Conservation (phyloP, 2,888 invertebrate species). For the Campoplex capitator region DNA sequence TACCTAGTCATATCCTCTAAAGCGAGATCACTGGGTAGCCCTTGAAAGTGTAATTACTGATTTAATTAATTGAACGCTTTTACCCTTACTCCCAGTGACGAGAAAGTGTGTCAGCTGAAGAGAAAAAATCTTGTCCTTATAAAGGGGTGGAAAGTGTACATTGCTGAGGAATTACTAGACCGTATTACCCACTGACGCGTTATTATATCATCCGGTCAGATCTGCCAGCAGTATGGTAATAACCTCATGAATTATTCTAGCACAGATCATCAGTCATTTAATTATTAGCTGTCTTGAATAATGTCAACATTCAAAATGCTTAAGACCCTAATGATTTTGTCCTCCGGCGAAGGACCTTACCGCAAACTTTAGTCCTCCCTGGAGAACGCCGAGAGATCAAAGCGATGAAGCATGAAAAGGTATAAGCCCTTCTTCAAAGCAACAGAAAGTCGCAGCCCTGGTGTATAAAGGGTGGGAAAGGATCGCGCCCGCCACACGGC, state of each 20-base stretch:
- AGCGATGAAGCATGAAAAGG: conserved; percentile 9
- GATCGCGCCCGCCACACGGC: conserved; percentile 25
- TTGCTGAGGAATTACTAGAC: background rate
- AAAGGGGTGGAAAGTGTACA: conserved; percentile 32
- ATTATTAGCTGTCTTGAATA: conserved; percentile 5
- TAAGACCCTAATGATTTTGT: background rate
- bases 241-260: conserved; percentile 28
- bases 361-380: background rate
- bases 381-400: background rate
- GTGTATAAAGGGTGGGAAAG: conserved; percentile 3
- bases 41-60: conserved; percentile 73
- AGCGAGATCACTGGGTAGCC: conserved; percentile 38
- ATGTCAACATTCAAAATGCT: background rate
- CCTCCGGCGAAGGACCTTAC: background rate
- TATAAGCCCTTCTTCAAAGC: background rate
- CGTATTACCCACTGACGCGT: conserved; percentile 4
- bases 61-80: conserved; percentile 72
- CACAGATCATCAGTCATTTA: background rate
- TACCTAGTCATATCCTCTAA: background rate
- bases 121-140: background rate
- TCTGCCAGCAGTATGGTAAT: conserved; percentile 34
- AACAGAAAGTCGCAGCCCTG: background rate
- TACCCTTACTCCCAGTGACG: conserved; percentile 38
- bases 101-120: conserved; percentile 44
- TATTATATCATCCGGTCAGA: background rate